Base-by-base conservation (phyloP, 2,888 invertebrate genomes). In the Ethmia dodecea region DNA sequence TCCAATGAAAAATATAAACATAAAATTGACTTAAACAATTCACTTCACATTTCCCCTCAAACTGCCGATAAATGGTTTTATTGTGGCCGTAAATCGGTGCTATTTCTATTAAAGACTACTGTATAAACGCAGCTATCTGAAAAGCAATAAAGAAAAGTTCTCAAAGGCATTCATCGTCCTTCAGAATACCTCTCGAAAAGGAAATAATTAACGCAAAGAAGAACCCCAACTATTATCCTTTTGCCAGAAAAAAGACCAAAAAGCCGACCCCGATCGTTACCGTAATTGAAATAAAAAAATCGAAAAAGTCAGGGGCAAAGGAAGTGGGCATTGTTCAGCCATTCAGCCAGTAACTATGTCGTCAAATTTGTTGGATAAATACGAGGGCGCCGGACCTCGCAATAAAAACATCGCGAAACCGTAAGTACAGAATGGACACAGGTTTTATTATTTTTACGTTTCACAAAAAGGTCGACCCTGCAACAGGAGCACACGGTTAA, bases 151-250 rank as follows among this genome's bases (percentile, higher is more conserved):
- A 28, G 28, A 32, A 28, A 27, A 31, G 30, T 31, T 16, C 22
- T 32, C 32, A 35, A 38, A 38, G 35, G 16, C 28, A 25, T 38
- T 38, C 15, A 31, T 33, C 40, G 20, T 24, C 8, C 38, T 41
- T 43, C 45, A 47, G 54, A 61, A 62, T 57, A 55, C 56, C 54
- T 60, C 54, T 29, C 31, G 35, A 24, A 33, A 57, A 57, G 64
- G 67, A 73, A 70, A 69, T 63, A 70, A 73, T 74, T 72, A 72
- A 65, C 62, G 60, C 65, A 60, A 59, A 55, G 60, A 52, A 26
- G 55, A 60, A 60, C 62, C 60, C 56, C 48, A 60, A 54, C 56
- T 47, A 48, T 55, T 50, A 55, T 58, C 56, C 57, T 55, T 56
- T 48, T 42, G 48, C 54, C 54, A 63, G 64, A 67, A 70, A 31